These are phyloP conservation scores for Melolontha melolontha DNA, from an alignment of 2,888 invertebrate genomes.

Conservation along the genomic window DNA sequence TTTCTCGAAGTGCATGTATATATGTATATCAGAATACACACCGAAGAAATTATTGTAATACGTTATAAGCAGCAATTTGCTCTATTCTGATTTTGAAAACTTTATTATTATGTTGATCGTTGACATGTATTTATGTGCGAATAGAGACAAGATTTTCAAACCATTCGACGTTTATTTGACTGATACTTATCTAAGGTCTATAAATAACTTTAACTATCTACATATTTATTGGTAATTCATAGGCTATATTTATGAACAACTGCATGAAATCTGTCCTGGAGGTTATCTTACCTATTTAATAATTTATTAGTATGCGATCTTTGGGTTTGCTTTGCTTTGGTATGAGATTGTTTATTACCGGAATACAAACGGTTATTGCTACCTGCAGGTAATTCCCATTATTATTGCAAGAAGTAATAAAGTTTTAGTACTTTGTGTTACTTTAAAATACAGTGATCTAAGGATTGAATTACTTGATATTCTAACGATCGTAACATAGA, in stretches of 20 bases:
- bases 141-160: conserved; percentile 11
- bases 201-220: conserved; percentile 16
- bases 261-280: conserved; percentile 22
- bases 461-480: not conserved
- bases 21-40: not conserved
- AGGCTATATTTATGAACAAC: conserved; percentile 6
- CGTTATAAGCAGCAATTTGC: conserved; percentile 4
- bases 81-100: conserved; percentile 14
- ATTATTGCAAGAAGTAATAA: conserved; percentile 20
- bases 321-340: conserved; percentile 8
- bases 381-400: conserved; percentile 11
- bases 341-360: conserved; percentile 8
- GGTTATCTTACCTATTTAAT: conserved; percentile 20
- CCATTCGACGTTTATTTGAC: conserved; percentile 21
- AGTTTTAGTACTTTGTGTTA: conserved; percentile 8
- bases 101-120: conserved; percentile 24
- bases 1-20: not conserved
- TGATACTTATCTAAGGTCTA: conserved; percentile 17
- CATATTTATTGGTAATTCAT: conserved; percentile 22
- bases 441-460: not conserved
- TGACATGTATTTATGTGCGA: conserved; percentile 16
- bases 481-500: not conserved
- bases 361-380: conserved; percentile 14
- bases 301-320: conserved; percentile 28
- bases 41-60: not conserved